A percentile compares a stretch with the other conserved stretches of the same genome.
Conservation (phyloP, 2,113 vertebrate species). For the Macquaria australasica region DNA sequence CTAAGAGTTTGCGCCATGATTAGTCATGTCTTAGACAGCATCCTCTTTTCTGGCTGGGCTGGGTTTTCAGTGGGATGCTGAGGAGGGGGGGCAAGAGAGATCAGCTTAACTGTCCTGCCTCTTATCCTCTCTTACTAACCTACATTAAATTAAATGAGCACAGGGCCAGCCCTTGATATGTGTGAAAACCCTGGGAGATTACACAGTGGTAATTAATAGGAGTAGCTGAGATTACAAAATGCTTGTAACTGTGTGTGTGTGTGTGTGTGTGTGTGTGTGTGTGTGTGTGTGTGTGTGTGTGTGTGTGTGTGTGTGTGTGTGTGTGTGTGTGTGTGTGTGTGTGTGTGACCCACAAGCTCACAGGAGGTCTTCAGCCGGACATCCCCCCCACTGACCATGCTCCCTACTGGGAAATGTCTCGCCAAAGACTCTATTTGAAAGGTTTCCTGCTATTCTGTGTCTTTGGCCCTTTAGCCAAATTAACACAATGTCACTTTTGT, state of each 20-base stretch:
- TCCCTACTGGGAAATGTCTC: conserved; percentile 69
- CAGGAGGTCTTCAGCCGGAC: conserved; percentile 61
- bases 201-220: conserved; percentile 81
- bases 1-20: conserved; percentile 53
- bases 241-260: conserved; percentile 37
- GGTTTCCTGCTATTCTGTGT: conserved; percentile 41
- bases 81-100: conserved; percentile 26
- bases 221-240: conserved; percentile 78
- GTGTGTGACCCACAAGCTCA: conserved; percentile 47
- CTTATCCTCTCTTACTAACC: conserved; percentile 73
- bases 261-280: conserved; percentile 25
- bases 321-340: conserved; percentile 25
- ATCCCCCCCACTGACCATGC: conserved; percentile 58
- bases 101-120: conserved; percentile 70
- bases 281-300: conserved; percentile 28
- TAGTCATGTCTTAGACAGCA: conserved; percentile 72
- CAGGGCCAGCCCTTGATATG: conserved; percentile 57
- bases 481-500: conserved; percentile 31
- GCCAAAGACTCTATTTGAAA: conserved; percentile 56
- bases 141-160: conserved; percentile 79
- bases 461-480: conserved; percentile 26
- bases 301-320: conserved; percentile 36
- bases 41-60: conserved; percentile 67
- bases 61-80: conserved; percentile 26
- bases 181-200: conserved; percentile 78